These are phyloP conservation scores for Amiota mariae DNA, from an alignment of 2,888 invertebrate species.

Conservation along the genomic window DNA sequence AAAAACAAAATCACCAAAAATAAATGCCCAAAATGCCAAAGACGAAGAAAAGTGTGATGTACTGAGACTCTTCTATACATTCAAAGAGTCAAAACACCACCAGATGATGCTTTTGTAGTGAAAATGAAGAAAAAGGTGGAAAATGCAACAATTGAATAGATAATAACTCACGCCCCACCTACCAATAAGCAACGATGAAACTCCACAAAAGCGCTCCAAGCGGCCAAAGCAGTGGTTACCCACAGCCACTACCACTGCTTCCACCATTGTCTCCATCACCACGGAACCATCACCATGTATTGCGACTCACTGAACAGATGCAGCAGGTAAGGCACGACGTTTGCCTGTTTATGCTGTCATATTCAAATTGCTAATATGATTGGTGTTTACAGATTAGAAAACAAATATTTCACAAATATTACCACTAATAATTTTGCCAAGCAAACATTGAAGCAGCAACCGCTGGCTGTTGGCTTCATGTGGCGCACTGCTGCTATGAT, in stretches of 20 bases:
- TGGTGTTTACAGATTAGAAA: slow-evolving; percentile 73
- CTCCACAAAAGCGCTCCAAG: slow-evolving; percentile 36
- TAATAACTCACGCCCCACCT: slow-evolving; percentile 72
- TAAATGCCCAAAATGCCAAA: slow-evolving; percentile 16
- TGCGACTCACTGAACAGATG: background rate
- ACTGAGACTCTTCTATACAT: too few relatives aligned
- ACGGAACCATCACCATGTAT: too few relatives aligned
- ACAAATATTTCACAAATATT: slow-evolving; percentile 72
- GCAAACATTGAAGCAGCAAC: slow-evolving; percentile 45
- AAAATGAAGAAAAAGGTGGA: slow-evolving; percentile 52
- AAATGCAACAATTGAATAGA: slow-evolving; percentile 71
- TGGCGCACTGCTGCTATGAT: slow-evolving; percentile 17
- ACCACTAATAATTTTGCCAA: slow-evolving; percentile 65
- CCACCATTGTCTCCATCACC: too few relatives aligned
- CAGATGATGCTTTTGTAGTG: background rate
- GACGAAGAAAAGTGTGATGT: too few relatives aligned
- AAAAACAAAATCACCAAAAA: slow-evolving; percentile 36
- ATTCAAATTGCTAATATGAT: slow-evolving; percentile 73
- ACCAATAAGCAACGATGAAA: slow-evolving; percentile 38
- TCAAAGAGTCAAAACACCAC: too few relatives aligned
- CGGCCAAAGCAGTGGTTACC: background rate
- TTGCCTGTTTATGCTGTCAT: slow-evolving; percentile 64
- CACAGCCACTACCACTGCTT: too few relatives aligned
- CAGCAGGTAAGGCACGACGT: slow-evolving; percentile 43
- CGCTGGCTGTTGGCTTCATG: slow-evolving; percentile 49